phyloP scores from a whole-genome alignment of 2,888 invertebrate genomes.

The Tinea pellionella region DNA sequence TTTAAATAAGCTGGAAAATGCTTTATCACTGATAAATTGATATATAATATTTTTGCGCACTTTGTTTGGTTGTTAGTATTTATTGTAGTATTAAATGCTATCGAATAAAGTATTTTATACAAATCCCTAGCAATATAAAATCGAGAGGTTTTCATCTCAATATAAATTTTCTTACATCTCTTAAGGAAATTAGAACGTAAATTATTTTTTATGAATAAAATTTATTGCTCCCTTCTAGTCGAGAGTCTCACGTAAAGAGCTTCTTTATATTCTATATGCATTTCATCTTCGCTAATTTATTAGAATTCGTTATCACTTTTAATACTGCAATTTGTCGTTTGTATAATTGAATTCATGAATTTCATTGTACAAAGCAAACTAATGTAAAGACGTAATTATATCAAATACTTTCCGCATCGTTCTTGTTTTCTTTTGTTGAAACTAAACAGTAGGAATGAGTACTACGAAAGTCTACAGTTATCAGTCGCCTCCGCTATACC shows the following conservation, averaged over 20 bases:
- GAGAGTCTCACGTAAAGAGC: not conserved
- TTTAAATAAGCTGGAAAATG: no score
- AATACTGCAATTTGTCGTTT: not conserved
- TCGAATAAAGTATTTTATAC: not conserved
- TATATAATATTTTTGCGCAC: no score
- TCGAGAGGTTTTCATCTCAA: not conserved
- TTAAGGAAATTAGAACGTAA: conserved; percentile 10
- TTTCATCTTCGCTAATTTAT: not conserved
- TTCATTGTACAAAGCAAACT: no score
- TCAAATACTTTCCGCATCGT: no score
- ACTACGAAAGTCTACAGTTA: no score
- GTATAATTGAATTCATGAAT: no score
- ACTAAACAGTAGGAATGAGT: no score
- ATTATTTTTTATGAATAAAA: conserved; percentile 11
- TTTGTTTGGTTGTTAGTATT: no score
- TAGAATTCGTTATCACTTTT: not conserved
- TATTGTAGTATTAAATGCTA: not conserved
- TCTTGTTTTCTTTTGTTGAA: no score
- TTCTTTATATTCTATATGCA: not conserved
- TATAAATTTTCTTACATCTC: not conserved
- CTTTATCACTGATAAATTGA: no score
- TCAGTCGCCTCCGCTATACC: no score
- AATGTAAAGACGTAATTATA: no score
- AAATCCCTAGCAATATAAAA: not conserved
- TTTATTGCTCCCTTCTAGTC: not conserved